These are phyloP conservation scores for Mustela lutreola DNA, from an alignment of 2,113 vertebrate genomes.

Conservation along the genomic window DNA sequence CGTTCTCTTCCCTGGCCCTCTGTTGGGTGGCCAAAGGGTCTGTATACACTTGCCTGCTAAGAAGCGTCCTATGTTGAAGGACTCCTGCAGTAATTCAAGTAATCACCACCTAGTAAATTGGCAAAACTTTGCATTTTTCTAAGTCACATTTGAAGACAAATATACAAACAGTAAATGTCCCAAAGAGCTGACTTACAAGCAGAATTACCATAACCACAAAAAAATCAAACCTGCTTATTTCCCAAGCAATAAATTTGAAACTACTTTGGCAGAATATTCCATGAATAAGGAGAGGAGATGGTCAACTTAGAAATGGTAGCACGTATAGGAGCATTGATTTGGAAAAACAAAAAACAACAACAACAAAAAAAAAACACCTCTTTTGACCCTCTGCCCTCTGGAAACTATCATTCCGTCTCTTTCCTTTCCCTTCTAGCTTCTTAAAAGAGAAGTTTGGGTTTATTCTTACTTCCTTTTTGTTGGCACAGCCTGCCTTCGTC, in stretches of 20 bases:
- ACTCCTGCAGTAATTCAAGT: constrained; percentile 23
- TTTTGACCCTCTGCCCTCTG: neutral
- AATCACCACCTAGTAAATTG: neutral
- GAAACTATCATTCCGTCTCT: neutral
- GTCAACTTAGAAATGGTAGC: neutral
- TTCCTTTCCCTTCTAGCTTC: constrained; percentile 1
- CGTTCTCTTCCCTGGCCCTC: constrained; percentile 11
- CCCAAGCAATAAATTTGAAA: constrained; percentile 30
- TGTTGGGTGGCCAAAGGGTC: neutral
- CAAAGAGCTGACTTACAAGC: neutral
- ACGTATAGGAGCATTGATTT: neutral
- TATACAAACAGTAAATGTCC: neutral
- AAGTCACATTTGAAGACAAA: constrained; percentile 19
- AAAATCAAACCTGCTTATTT: constrained; percentile 19
- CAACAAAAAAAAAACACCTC: neutral
- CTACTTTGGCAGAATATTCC: neutral
- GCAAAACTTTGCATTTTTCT: constrained; percentile 33
- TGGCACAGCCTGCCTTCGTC: neutral
- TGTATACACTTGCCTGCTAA: neutral
- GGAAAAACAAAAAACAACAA: neutral
- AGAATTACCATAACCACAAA: neutral
- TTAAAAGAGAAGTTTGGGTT: neutral
- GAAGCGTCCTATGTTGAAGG: constrained; percentile 27
- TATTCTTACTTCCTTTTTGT: neutral
- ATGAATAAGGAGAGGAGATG: neutral